These are phyloP conservation scores for Dromas ardeola DNA, from an alignment of 2,113 vertebrate species.

Conservation along the genomic window DNA sequence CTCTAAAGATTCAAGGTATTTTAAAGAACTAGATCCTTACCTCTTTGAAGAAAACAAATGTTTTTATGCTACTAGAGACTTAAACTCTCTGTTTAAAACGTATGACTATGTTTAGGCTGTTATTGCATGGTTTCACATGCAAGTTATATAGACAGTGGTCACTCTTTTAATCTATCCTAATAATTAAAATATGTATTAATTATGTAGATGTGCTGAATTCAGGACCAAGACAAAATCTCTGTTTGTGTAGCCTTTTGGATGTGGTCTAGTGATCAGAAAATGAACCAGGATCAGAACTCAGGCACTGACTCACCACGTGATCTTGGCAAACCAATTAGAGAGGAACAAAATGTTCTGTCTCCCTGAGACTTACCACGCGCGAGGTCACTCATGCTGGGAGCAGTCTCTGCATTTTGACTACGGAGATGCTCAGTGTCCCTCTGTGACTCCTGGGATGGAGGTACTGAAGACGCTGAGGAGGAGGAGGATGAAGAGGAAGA, in stretches of 20 bases:
- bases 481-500: constrained; percentile 53
- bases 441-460: constrained; percentile 43
- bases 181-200: neutral
- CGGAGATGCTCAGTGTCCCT: constrained; percentile 63
- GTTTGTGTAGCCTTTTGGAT: neutral
- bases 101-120: neutral
- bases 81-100: neutral
- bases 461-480: constrained; percentile 51
- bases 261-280: neutral
- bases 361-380: constrained; percentile 66
- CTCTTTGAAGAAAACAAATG: neutral
- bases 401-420: constrained; percentile 32
- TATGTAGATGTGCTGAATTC: neutral
- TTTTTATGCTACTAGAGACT: neutral
- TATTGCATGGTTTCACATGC: neutral
- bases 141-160: neutral
- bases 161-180: neutral
- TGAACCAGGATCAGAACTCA: neutral
- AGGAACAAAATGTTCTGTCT: fast-evolving
- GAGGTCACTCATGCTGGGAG: constrained; percentile 34
- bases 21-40: neutral
- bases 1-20: neutral
- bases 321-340: fast-evolving
- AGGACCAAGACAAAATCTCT: neutral
- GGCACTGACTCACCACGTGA: neutral